Evolutionary conservation across 2,888 invertebrate genomes (phyloP), one percentile per base, ranked within the genome.

Genomic region (Acrocera orbiculus): DNA sequence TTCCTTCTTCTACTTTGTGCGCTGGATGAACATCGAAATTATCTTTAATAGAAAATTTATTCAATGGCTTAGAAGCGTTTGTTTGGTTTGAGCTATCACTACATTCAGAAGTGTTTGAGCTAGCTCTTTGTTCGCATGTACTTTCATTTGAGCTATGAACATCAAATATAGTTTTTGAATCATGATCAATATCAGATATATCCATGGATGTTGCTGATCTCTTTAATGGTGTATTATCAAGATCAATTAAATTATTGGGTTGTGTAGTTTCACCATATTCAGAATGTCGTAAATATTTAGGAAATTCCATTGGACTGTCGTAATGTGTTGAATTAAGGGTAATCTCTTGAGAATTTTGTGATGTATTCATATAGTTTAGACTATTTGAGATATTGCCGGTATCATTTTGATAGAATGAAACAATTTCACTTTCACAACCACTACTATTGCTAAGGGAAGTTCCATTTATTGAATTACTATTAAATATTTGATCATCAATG

Each of bases 1-100:
- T 58, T 34, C 58, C 58, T 45, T 58, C 58, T 44, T 58, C 58
- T 34, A 58, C 58, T 37, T 57, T 58, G 42, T 58, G 58, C 34
- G 58, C 52, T 15, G 56, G 51, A 49, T 58, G 59, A 31, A 54
- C 58, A 26, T 58, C 59, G 30, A 58, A 58, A 39, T 55, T 58
- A 37, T 58, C 58, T 40, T 53, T 58, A 42, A 58, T 55, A 42
- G 49, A 47, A 43, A 58, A 58, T 35, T 48, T 51, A 27, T 49
- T 50, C 32, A 58, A 42, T 8, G 57, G 49, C 35, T 58, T 58
- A 9, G 40, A 24, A 2, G 34, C 29, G 8, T 30, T 30, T 23
- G 30, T 24, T 15, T 34, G 34, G 9, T 34, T 34, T n/a, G 35
- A 35, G 15, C 29, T 35, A 22, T 35, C 35, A 19, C 35, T 35